Evolutionary conservation across 2,888 invertebrate genomes (phyloP).

Genomic region (Mayetiola destructor): DNA sequence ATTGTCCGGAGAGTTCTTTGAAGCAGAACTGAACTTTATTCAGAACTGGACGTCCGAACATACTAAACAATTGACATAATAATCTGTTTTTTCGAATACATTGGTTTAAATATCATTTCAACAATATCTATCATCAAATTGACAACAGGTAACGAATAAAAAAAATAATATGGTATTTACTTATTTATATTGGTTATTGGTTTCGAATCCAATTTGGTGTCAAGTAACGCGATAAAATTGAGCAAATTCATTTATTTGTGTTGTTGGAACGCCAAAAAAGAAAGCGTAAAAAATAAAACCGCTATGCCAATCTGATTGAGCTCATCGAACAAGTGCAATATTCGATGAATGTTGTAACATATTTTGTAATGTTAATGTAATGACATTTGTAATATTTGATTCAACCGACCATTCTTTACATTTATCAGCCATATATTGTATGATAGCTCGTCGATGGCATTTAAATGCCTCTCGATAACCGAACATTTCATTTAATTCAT

Average conservation of each 20-base stretch:
- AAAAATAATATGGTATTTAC: not conserved
- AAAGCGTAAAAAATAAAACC: not conserved
- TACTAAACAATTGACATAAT: no score
- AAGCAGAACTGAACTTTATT: no score
- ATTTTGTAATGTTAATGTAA: constrained; percentile 21
- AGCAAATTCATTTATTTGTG: not conserved
- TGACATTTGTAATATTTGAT: not conserved
- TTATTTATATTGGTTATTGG: not conserved
- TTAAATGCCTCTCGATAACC: constrained; percentile 33
- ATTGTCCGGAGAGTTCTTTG: no score
- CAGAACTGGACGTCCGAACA: no score
- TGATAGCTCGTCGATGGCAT: constrained; percentile 32
- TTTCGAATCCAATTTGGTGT: not conserved
- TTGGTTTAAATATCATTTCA: no score
- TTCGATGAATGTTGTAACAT: constrained; percentile 25
- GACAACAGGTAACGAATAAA: no score
- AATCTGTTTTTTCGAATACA: no score
- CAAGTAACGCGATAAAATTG: not conserved
- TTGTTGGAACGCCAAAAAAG: not conserved
- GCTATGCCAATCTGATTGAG: not conserved
- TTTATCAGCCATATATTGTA: constrained; percentile 33
- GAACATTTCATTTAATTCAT: constrained; percentile 29
- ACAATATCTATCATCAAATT: no score
- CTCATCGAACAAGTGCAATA: constrained; percentile 14
- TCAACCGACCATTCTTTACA: constrained; percentile 20